Conservation (phyloP, 2,888 invertebrate genomes). For the Noctua comes region DNA sequence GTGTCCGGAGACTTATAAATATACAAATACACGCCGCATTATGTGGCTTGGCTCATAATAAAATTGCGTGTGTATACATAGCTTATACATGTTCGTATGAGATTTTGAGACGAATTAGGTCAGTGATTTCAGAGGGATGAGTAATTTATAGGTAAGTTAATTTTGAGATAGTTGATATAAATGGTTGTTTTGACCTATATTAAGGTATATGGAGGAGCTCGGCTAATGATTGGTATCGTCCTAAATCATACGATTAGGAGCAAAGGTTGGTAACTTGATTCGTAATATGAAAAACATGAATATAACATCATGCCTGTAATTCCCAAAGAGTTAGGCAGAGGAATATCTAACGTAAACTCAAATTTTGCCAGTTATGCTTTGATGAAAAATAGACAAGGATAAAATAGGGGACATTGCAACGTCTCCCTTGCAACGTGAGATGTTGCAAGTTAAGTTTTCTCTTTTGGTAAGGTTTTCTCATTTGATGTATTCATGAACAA, state of each 20-base stretch:
- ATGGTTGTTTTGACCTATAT: constrained; percentile 37
- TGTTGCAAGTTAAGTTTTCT: not conserved
- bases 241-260: constrained; percentile 24
- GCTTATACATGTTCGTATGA: constrained; percentile 25
- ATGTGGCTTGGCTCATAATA: constrained; percentile 44
- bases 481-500: not conserved
- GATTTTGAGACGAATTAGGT: constrained; percentile 55
- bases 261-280: not conserved
- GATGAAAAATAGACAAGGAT: not conserved
- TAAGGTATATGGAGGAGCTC: not conserved
- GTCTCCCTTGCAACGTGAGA: too few species aligned
- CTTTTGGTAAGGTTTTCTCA: not conserved
- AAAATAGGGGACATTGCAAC: not conserved
- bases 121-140: constrained; percentile 43
- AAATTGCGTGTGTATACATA: constrained; percentile 38
- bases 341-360: not conserved
- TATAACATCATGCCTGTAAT: not conserved
- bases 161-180: constrained; percentile 39
- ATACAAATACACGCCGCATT: constrained; percentile 51
- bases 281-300: not conserved
- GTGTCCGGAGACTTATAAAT: constrained; percentile 64
- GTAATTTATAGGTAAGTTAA: constrained; percentile 44
- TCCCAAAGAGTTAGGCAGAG: not conserved
- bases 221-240: constrained; percentile 18
- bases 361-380: not conserved